These are phyloP conservation scores for Acanthurus tractus DNA, from an alignment of 2,797 vertebrate genomes.

Conservation along the genomic window DNA sequence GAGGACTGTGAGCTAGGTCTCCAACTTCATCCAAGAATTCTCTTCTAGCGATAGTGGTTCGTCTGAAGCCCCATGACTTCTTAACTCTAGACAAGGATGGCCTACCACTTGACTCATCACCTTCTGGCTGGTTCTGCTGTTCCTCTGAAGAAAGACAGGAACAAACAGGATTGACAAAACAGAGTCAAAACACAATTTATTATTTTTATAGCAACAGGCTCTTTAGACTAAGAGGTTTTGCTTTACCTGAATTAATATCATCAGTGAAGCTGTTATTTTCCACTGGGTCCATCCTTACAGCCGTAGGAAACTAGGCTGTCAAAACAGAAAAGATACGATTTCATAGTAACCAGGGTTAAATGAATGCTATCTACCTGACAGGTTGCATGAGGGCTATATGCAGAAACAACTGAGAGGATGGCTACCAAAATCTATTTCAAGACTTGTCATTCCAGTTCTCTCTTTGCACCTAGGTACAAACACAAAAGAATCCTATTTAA, in stretches of 20 bases:
- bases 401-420: neutral
- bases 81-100: constrained; percentile 91
- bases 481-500: constrained; percentile 4
- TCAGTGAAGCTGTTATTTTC: constrained; percentile 45
- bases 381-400: constrained; percentile 2
- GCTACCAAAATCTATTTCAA: constrained; percentile 12
- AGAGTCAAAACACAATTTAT: neutral
- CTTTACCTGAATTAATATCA: constrained; percentile 68
- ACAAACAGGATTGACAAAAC: constrained; percentile 29
- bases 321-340: constrained; percentile 35
- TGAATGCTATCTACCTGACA: neutral
- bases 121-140: constrained; percentile 56
- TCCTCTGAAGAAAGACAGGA: constrained; percentile 63
- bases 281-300: constrained; percentile 62
- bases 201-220: neutral
- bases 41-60: constrained; percentile 93
- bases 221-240: neutral
- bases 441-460: constrained; percentile 18
- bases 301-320: constrained; percentile 31
- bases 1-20: constrained; percentile 80
- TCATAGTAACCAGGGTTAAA: constrained; percentile 24
- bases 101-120: constrained; percentile 64
- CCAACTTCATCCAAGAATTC: constrained; percentile 87
- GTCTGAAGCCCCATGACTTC: constrained; percentile 97
- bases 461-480: constrained; percentile 24